Evolutionary conservation across 2,113 vertebrate species (phyloP).

Genomic region (Aptenodytes patagonicus): DNA sequence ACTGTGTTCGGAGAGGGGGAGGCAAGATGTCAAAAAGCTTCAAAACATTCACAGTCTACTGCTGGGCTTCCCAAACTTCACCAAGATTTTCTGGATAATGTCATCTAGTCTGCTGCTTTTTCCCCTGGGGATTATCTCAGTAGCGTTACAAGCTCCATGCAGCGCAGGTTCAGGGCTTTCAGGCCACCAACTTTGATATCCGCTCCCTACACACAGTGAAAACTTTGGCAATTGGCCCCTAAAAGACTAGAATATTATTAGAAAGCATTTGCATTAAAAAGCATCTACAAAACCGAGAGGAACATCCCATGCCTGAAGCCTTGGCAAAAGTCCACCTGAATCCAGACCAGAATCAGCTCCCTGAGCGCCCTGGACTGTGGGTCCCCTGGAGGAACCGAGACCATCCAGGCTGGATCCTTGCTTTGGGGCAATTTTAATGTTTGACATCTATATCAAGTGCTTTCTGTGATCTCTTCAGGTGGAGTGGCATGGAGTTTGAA

Average conservation of each 20-base stretch:
- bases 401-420: background rate
- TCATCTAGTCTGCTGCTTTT: background rate
- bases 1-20: background rate
- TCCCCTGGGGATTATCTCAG: background rate
- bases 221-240: background rate
- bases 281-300: background rate
- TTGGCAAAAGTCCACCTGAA: background rate
- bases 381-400: background rate
- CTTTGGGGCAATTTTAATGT: background rate
- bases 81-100: background rate
- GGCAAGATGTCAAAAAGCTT: background rate
- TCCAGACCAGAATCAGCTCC: background rate
- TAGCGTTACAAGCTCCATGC: background rate
- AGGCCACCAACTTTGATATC: background rate
- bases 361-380: accelerated
- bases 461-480: background rate
- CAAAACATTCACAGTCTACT: background rate
- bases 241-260: background rate
- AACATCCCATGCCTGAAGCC: background rate
- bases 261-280: background rate
- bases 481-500: background rate
- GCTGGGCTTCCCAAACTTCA: background rate
- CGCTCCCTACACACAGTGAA: accelerated
- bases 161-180: background rate
- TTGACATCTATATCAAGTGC: accelerated